These are phyloP conservation scores for Synergus itoensis DNA, from an alignment of 2,888 invertebrate genomes.

Conservation along the genomic window DNA sequence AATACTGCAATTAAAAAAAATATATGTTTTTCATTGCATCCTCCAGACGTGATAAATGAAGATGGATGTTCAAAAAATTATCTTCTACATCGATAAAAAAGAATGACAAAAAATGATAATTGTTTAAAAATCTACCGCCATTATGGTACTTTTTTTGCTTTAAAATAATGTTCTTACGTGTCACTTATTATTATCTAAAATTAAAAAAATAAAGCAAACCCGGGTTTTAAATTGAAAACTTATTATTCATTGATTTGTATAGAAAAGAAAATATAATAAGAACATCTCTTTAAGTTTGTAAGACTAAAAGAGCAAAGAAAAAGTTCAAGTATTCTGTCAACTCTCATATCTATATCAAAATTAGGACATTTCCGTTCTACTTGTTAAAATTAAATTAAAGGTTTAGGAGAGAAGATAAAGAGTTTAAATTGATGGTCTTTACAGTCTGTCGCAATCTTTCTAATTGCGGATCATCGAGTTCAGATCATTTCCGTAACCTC, in stretches of 20 bases:
- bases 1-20: background rate
- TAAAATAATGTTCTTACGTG: background rate
- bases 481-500: background rate
- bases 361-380: background rate
- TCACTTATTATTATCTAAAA: background rate
- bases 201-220: background rate
- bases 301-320: background rate
- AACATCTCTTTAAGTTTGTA: background rate
- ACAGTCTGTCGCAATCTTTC: background rate
- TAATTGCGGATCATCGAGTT: background rate
- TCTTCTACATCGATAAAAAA: background rate
- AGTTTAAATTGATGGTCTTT: background rate
- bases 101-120: background rate
- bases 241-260: background rate
- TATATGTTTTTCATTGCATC: background rate
- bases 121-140: background rate
- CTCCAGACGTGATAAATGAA: background rate
- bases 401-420: background rate
- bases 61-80: background rate
- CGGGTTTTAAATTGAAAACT: background rate
- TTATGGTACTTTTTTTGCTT: background rate
- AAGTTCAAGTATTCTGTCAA: background rate
- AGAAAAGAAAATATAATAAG: background rate
- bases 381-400: conserved; percentile 5
- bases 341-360: background rate